These are phyloP conservation scores for Drosophila navojoa DNA, from an alignment of 1,140 invertebrate species.

Conservation along the genomic window DNA sequence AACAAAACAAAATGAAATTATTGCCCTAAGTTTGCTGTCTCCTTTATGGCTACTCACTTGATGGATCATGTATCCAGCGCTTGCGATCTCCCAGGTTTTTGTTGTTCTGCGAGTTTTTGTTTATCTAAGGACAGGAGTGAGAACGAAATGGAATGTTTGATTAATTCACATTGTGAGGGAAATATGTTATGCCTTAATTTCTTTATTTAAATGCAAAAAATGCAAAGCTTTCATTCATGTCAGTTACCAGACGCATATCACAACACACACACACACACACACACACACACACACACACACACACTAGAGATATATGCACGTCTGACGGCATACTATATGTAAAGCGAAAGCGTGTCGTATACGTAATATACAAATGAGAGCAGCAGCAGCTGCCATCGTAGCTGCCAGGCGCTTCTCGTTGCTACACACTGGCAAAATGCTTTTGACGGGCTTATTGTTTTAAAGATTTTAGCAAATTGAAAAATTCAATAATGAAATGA, in stretches of 20 bases:
- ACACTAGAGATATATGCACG: slow-evolving; percentile 59
- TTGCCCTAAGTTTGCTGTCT: too few species aligned
- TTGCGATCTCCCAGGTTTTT: slow-evolving; percentile 85
- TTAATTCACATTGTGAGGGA: slow-evolving; percentile 44
- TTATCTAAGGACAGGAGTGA: slow-evolving; percentile 53
- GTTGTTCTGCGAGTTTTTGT: slow-evolving; percentile 72
- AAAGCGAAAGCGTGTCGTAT: slow-evolving; percentile 65
- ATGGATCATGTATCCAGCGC: slow-evolving; percentile 90
- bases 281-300: background rate
- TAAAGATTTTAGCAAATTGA: background rate
- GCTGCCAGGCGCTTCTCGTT: background rate
- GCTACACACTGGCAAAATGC: background rate
- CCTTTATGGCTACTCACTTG: slow-evolving; percentile 86
- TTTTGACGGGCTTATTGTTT: slow-evolving; percentile 13
- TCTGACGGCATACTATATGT: slow-evolving; percentile 46
- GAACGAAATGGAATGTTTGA: slow-evolving; percentile 17
- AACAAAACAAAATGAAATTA: background rate
- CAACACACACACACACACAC: slow-evolving; percentile 31
- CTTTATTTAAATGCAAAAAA: slow-evolving; percentile 80
- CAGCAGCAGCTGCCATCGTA: slow-evolving; percentile 14
- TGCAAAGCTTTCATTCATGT: slow-evolving; percentile 50
- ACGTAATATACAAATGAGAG: slow-evolving; percentile 48
- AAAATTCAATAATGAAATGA: background rate
- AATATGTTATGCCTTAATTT: slow-evolving; percentile 69
- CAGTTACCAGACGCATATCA: slow-evolving; percentile 56